Conservation (phyloP, 35 echinoderm and acorn worm species). For the Hemicentrotus pulcherrimus region DNA sequence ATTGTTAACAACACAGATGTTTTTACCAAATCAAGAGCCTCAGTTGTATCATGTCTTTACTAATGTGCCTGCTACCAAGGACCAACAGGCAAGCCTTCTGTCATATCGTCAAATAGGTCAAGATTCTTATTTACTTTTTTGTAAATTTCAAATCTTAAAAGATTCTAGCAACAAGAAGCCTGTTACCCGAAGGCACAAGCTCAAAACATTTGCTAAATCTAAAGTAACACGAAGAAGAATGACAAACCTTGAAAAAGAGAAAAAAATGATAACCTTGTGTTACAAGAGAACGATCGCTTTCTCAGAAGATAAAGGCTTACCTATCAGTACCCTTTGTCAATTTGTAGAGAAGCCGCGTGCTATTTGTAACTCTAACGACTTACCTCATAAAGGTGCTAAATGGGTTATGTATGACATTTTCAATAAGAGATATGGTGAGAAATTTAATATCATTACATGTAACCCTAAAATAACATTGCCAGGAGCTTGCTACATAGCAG, state of each 20-base stretch:
- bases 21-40: conserved; percentile 8
- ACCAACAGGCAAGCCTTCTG: conserved; percentile 51
- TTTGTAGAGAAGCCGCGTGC: conserved; percentile 73
- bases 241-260: conserved; percentile 63
- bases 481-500: conserved; percentile 51
- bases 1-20: neutral
- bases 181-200: conserved; percentile 45
- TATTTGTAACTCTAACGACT: conserved; percentile 56
- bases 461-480: neutral
- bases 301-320: conserved; percentile 49
- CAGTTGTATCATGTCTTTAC: conserved; percentile 58
- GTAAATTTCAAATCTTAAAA: conserved; percentile 59
- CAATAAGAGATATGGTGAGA: conserved; percentile 52
- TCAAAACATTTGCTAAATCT: conserved; percentile 70
- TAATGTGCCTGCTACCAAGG: neutral
- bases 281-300: conserved; percentile 60
- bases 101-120: conserved; percentile 52
- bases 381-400: conserved; percentile 69
- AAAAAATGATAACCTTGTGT: conserved; percentile 59
- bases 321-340: conserved; percentile 53
- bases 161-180: conserved; percentile 42
- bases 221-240: conserved; percentile 53
- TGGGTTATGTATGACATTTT: conserved; percentile 74
- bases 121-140: conserved; percentile 33
- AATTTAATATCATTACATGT: neutral